Conservation (phyloP, 2,888 invertebrate species). For the Maniola hyperantus region DNA sequence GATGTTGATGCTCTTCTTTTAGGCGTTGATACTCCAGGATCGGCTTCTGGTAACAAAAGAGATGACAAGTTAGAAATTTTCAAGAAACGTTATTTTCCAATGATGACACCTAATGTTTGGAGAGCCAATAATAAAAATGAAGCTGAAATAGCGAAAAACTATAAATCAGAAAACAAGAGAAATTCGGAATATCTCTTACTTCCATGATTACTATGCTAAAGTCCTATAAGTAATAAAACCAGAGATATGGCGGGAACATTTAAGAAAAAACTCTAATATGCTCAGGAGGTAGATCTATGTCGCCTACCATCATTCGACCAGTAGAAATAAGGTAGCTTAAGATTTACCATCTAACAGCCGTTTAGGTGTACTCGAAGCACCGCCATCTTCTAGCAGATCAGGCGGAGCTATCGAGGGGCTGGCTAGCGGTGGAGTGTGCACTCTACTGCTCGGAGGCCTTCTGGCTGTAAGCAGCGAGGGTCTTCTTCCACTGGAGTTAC, state of each 20-base stretch:
- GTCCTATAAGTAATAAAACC: too few species aligned
- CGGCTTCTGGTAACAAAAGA: conserved; percentile 55
- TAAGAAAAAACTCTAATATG: too few species aligned
- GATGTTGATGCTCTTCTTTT: conserved; percentile 83
- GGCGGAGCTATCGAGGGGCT: conserved; percentile 85
- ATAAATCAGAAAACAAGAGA: too few species aligned
- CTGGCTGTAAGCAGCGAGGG: conserved; percentile 76
- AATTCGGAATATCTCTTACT: too few species aligned
- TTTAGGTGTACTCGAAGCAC: conserved; percentile 91
- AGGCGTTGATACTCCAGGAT: conserved; percentile 83
- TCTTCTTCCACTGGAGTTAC: conserved; percentile 78
- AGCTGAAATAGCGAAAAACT: too few species aligned
- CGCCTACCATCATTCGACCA: background rate
- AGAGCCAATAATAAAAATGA: too few species aligned
- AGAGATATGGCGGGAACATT: too few species aligned
- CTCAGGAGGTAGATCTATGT: background rate
- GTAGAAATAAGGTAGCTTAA: background rate
- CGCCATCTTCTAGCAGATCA: conserved; percentile 88
- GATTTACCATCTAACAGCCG: conserved; percentile 83
- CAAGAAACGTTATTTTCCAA: background rate
- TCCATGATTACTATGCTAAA: too few species aligned
- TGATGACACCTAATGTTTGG: too few species aligned
- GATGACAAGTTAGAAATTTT: background rate
- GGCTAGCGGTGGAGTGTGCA: conserved; percentile 88
- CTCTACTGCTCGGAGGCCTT: conserved; percentile 81